Base-by-base conservation (phyloP, 2,797 vertebrate genomes). In the Morus bassanus region DNA sequence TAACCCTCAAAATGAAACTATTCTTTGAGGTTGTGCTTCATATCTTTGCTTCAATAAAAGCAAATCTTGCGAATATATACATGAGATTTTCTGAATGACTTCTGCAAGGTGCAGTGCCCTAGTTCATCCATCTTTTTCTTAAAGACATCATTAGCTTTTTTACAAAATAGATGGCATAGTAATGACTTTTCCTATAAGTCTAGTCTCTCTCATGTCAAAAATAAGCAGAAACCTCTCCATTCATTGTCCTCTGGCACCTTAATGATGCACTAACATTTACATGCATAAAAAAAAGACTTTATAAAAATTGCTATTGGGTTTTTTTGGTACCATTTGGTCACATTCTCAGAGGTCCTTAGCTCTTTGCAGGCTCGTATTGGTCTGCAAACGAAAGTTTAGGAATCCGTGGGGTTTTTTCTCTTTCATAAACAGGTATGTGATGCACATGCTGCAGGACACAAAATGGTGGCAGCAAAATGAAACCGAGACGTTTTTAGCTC, bases 361-460 rank as follows among this genome's bases (percentile, higher is more conserved):
- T 80, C 24, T 60, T 31, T 70, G 37, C 21, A 43, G 41, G 10
- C 8, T 25, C 8, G 2, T 13, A 19, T 18, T 64, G 35, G 19
- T 74, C 60, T 88, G 22, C 19, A 65, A 76, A 69, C 9, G 33
- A n/a, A 57, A 46, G 9, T 23, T 45, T 9, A 59, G 53, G 21
- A 75, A 18, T 22, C 18, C 53, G 43, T 45, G 43, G 25, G 3
- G 3, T 30, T 41, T 65, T 37, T 68, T 24, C 9, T 45, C 15
- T 56, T 64, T 63, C 10, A 11, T 41, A 7, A 74, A n/a, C 11
- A 53, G 13, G 6, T 19, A 1, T 2, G 5, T 63, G 46, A 37
- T 51, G 22, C 27, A 18, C 10, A 7, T 0, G 4, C 25, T 25
- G 13, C 3, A 1, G 48, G 13, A 41, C 22, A 46, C 11, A 35